Conservation (phyloP, 2,113 vertebrate species). For the Callorhinus ursinus region DNA sequence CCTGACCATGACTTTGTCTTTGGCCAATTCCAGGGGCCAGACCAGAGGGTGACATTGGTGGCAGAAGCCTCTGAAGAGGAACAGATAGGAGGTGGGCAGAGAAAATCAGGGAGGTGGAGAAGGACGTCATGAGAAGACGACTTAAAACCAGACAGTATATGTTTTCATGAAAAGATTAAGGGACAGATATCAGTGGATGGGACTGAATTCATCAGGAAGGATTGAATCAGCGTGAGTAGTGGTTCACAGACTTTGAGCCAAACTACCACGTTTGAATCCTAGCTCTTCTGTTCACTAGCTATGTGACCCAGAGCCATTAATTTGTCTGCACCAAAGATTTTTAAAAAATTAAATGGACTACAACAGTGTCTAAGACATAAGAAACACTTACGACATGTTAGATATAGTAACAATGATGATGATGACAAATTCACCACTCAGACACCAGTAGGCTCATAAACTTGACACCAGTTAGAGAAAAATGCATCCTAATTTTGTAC, state of each 20-base stretch:
- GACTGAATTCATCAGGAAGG: not conserved
- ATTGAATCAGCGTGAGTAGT: not conserved
- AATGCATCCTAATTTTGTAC: not conserved
- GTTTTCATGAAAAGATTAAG: not conserved
- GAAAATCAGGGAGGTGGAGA: not conserved
- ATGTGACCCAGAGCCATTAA: not conserved
- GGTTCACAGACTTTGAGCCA: not conserved
- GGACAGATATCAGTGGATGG: not conserved
- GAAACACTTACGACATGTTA: not conserved
- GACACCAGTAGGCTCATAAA: not conserved
- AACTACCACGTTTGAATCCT: not conserved
- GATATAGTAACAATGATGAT: not conserved
- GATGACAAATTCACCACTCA: not conserved
- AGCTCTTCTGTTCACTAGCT: not conserved
- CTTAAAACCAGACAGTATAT: not conserved
- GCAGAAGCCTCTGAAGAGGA: not conserved
- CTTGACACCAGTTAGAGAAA: not conserved
- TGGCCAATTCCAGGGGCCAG: not conserved
- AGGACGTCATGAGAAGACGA: not conserved
- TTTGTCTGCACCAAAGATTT: not conserved
- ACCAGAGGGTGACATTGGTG: not conserved
- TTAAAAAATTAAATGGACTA: not conserved
- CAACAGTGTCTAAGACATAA: not conserved
- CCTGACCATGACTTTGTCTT: not conserved
- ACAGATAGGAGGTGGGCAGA: not conserved